Evolutionary conservation across 2,888 invertebrate species (phyloP).

Genomic region (Dasypogon diadema): DNA sequence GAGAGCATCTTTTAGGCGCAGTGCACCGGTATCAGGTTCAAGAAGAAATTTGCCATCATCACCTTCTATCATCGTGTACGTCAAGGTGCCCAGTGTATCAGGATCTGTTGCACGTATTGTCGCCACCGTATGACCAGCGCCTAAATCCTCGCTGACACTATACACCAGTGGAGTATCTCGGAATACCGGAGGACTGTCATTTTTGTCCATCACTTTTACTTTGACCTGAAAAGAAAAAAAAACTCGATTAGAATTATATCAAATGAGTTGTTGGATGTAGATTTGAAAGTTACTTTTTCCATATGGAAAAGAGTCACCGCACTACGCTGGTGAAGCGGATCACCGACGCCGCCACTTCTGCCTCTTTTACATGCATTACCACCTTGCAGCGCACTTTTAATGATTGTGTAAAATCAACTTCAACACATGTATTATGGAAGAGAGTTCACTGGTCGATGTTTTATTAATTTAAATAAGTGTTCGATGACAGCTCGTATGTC

Average conservation of each 20-base stretch:
- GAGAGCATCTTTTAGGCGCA: conserved; percentile 81
- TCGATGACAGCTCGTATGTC: conserved; percentile 55
- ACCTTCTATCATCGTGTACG: conserved; percentile 79
- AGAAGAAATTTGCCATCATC: conserved; percentile 79
- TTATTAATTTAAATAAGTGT: conserved; percentile 56
- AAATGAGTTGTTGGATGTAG: no score
- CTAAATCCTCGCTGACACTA: conserved; percentile 86
- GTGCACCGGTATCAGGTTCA: conserved; percentile 78
- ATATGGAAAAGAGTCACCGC: no score
- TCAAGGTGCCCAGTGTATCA: conserved; percentile 83
- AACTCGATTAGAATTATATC: conserved; percentile 49
- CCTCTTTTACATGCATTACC: not conserved
- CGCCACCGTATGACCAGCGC: conserved; percentile 83
- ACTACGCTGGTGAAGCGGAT: no score
- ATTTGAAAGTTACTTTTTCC: not conserved
- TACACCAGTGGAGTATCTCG: conserved; percentile 79
- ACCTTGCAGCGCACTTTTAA: conserved; percentile 25
- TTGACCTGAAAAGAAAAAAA: conserved; percentile 79
- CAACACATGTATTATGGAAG: conserved; percentile 28
- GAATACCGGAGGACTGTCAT: conserved; percentile 95
- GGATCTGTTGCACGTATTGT: conserved; percentile 85
- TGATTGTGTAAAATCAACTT: conserved; percentile 26
- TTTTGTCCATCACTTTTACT: conserved; percentile 88
- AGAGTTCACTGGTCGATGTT: conserved; percentile 41
- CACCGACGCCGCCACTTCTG: no score